Evolutionary conservation across 2,797 vertebrate species (phyloP), one percentile per base, ranked within the genome.

Genomic region (Xenopus petersii): DNA sequence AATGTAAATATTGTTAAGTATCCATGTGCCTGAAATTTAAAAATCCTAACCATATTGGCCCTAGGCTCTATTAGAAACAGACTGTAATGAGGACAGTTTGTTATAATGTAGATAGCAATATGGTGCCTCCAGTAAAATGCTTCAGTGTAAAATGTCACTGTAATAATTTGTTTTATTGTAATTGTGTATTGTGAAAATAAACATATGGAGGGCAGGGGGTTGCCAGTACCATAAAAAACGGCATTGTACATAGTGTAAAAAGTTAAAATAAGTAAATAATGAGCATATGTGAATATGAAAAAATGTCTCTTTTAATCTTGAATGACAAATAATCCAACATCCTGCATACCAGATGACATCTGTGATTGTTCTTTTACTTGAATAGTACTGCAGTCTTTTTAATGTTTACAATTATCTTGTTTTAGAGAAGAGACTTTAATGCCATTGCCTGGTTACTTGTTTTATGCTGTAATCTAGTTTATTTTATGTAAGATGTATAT

Each of bases 231-330:
- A 95, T 92, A 93, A 91, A 90, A 42, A 92, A 92, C 91, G 92
- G 89, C 96, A 93, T 88, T 98, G 96, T 93, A 97, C 89, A 97
- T 94, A 92, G 87, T 98, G 95, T 97, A 96, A 91, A 97, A 91
- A 94, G 88, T 89, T 88, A 87, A 90, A 90, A 91, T 88, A 90
- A 92, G 90, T 93, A 90, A 92, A 93, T 91, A 90, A 93, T 91
- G 90, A 89, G 92, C 92, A 94, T 93, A 90, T 93, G 92, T 93
- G 88, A 88, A 92, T 94, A 92, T 91, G 89, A 84, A 91, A 21
- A 42, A 88, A 90, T 88, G 87, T 92, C 90, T 85, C 91, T 92
- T 86, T 86, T 89, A 85, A 91, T 90, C 88, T 92, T 91, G 89
- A 93, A 93, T 88, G 88, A 93, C 93, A 93, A 91, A 94, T 93